Base-by-base conservation (phyloP, 2,797 vertebrate genomes). In the Sparus aurata region DNA sequence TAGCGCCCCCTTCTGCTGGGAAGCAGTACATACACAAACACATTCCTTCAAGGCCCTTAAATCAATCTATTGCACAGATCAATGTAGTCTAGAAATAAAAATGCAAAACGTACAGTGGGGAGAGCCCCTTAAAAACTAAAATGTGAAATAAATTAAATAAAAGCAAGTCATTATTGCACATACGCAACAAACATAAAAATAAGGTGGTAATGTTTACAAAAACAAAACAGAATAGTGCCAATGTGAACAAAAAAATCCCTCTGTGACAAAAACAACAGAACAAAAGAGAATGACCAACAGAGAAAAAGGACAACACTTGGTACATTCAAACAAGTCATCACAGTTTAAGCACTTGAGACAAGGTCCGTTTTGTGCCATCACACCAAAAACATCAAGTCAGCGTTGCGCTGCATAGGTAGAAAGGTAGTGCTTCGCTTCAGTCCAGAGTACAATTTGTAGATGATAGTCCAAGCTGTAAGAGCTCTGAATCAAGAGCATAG, bases 301-400 rank as follows among this genome's bases (percentile, higher is more conserved):
- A 11, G 72, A 79, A 34, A 34, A 34, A 34, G 8, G 34, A 34
- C 34, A 34, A 84, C 76, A 87, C 77, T 82, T 84, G 52, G 79
- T 94, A 95, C 94, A 95, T 94, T 95, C 94, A 95, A 89, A 92
- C 73, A 80, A 90, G 90, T 94, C 90, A 85, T 94, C 94, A 92
- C 92, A 95, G 93, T 93, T 94, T 89, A 88, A 92, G 90, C 87
- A 90, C 89, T 92, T 88, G 49, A 93, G 87, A 93, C 77, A 84
- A 91, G 69, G 79, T 90, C 82, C 30, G 18, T 69, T 91, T 94
- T 93, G 92, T 94, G 91, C 92, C 61, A 30, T 91, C 86, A 91
- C 89, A 91, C 84, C 82, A 77, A 87, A 88, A 89, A 89, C 88
- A 87, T 87, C 15, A 53, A 79, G 85, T 91, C 92, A 93, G 93